Conservation (phyloP, 2,113 vertebrate species). For the Embiotoca jacksoni region DNA sequence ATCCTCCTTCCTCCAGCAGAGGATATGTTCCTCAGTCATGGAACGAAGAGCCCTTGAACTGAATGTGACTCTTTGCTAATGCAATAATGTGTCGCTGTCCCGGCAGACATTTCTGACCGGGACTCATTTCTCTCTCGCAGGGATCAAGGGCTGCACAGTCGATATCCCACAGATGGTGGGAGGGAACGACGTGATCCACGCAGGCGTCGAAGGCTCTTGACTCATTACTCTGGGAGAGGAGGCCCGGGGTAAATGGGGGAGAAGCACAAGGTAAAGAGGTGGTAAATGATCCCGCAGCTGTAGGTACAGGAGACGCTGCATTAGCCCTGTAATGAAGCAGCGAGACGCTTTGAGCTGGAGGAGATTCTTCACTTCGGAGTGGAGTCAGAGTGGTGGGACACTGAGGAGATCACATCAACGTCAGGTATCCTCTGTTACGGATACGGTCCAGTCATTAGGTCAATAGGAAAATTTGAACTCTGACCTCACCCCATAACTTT, state of each 20-base stretch:
- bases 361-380: slow-evolving; percentile 34
- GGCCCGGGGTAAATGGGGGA: slow-evolving; percentile 59
- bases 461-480: slow-evolving; percentile 47
- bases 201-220: slow-evolving; percentile 37
- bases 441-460: slow-evolving; percentile 23
- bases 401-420: slow-evolving; percentile 32
- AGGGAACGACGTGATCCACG: slow-evolving; percentile 37
- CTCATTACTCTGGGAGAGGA: slow-evolving; percentile 60
- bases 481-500: slow-evolving; percentile 39
- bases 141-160: slow-evolving; percentile 47
- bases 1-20: not conserved
- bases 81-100: slow-evolving; percentile 34
- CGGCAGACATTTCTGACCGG: slow-evolving; percentile 50
- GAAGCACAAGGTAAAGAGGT: slow-evolving; percentile 64
- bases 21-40: slow-evolving; percentile 17
- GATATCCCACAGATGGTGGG: slow-evolving; percentile 53
- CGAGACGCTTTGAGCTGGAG: slow-evolving; percentile 31
- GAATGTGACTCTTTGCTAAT: slow-evolving; percentile 49
- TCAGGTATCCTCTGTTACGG: slow-evolving; percentile 10
- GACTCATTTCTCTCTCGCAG: slow-evolving; percentile 32
- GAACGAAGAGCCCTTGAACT: slow-evolving; percentile 59
- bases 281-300: slow-evolving; percentile 70
- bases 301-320: slow-evolving; percentile 71
- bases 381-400: not conserved
- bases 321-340: slow-evolving; percentile 74